A percentile compares a stretch with the other conserved stretches of the same genome.
phyloP scores from a whole-genome alignment of 2,797 vertebrate species.

The Staurois parvus region DNA sequence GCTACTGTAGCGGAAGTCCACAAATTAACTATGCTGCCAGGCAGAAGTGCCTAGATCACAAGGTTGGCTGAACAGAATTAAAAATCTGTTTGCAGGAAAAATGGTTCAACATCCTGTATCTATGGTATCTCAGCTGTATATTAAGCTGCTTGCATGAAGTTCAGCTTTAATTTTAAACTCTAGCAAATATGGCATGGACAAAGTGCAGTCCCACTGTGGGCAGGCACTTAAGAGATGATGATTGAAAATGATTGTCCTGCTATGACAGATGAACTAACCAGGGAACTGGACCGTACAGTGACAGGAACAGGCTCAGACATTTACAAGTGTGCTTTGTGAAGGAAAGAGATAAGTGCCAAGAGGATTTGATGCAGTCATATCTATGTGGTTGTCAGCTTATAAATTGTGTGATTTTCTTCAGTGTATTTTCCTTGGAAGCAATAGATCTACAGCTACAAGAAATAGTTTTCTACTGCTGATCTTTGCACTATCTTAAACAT shows the following conservation, averaged over 20 bases:
- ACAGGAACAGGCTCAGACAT: slow-evolving; percentile 27
- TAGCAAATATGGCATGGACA: neutral
- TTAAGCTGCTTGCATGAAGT: neutral
- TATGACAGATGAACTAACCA: slow-evolving; percentile 4
- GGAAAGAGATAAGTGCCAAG: slow-evolving; percentile 29
- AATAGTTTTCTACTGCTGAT: neutral
- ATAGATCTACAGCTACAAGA: slow-evolving; percentile 1
- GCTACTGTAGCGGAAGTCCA: too few species aligned
- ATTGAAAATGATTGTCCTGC: slow-evolving; percentile 17
- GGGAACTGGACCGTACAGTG: slow-evolving; percentile 27
- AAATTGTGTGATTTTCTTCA: slow-evolving; percentile 5
- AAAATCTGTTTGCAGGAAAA: too few species aligned
- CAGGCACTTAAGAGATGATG: slow-evolving; percentile 7
- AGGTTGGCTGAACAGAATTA: too few species aligned
- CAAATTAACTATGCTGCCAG: too few species aligned
- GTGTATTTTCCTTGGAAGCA: neutral
- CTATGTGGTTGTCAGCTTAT: slow-evolving; percentile 22
- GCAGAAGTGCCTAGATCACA: too few species aligned
- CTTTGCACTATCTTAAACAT: neutral
- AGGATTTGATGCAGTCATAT: slow-evolving; percentile 30
- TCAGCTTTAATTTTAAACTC: neutral
- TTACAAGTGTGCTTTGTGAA: slow-evolving; percentile 29
- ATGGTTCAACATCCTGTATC: too few species aligned
- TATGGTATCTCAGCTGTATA: neutral
- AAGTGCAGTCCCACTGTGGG: neutral